Evolutionary conservation across 2,888 invertebrate species (phyloP), one percentile per base, ranked within the genome.

Genomic region (Neria commutata): DNA sequence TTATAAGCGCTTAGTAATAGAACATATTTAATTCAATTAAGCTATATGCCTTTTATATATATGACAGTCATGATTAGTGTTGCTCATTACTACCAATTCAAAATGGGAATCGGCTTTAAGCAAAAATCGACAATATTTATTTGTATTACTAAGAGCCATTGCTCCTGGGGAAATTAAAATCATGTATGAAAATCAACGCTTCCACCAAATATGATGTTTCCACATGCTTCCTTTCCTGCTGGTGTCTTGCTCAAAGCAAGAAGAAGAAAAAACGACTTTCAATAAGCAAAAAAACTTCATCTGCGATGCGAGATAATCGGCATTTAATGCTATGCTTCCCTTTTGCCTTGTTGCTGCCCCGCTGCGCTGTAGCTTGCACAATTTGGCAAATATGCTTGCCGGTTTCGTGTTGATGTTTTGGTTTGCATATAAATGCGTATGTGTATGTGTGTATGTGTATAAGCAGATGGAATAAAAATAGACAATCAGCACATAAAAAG

Each of bases 381-480:
- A 29, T 17, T 42, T 8, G 6, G 37, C n/a, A 37, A 4, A 4
- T 37, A 14, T 37, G 37, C 37, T n/a, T 14, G n/a, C n/a, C n/a
- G n/a, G n/a, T n/a, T n/a, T n/a, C n/a, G n/a, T n/a, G 26, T n/a
- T 26, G n/a, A 48, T 26, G 49, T 25, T 6, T 4, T 19, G n/a
- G 25, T 48, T 8, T 48, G 10, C 23, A 21, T n/a, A n/a, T 26
- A 34, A 21, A 19, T 19, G 10, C 34, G 26, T 46, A 33, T 46
- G 33, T 54, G 3, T 46, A 21, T 54, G 45, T 21, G n/a, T 54
- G 29, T 33, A n/a, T 54, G 16, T 54, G 21, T 46, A 29, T 3
- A 8, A 6, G 11, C 47, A 47, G 21, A 21, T 24, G 10, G 24
- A 21, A 47, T 4, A 37, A 14, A n/a, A 37, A 11, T 8, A 29